A percentile compares a stretch with the other conserved stretches of the same genome.
phyloP scores from a whole-genome alignment of 2,888 invertebrate species.

The Alsophila aescularia region DNA sequence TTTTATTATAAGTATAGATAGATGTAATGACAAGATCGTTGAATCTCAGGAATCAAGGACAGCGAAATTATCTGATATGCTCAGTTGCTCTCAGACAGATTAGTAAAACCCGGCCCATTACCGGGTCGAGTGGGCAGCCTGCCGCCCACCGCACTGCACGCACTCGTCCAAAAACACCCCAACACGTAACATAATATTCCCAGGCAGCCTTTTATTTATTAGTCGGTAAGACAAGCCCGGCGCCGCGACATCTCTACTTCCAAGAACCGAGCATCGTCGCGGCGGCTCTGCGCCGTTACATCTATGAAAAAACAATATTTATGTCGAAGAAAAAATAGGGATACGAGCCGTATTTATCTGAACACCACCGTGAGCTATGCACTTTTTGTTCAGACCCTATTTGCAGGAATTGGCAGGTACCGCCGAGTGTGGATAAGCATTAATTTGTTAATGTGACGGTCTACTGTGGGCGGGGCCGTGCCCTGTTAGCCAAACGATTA shows the following conservation, averaged over 20 bases:
- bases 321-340: conserved; percentile 80
- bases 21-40: background rate
- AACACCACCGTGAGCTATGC: conserved; percentile 71
- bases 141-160: conserved; percentile 63
- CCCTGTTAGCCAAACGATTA: conserved; percentile 47
- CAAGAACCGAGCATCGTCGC: conserved; percentile 72
- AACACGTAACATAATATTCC: conserved; percentile 83
- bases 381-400: conserved; percentile 74
- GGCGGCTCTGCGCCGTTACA: conserved; percentile 79
- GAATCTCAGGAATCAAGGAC: background rate
- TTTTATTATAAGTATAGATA: too few relatives aligned
- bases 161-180: conserved; percentile 72
- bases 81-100: conserved; percentile 14
- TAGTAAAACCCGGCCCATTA: conserved; percentile 63
- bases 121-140: conserved; percentile 66
- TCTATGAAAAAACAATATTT: conserved; percentile 82
- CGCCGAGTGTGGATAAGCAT: conserved; percentile 62
- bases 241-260: conserved; percentile 81
- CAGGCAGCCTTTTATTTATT: conserved; percentile 83
- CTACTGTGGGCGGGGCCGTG: conserved; percentile 58
- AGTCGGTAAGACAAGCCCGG: conserved; percentile 66
- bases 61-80: background rate
- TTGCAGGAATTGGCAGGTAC: conserved; percentile 80
- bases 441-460: conserved; percentile 70
- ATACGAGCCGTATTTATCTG: conserved; percentile 75